phyloP scores from a whole-genome alignment of 1,140 invertebrate species.

The Hylaeus volcanicus region DNA sequence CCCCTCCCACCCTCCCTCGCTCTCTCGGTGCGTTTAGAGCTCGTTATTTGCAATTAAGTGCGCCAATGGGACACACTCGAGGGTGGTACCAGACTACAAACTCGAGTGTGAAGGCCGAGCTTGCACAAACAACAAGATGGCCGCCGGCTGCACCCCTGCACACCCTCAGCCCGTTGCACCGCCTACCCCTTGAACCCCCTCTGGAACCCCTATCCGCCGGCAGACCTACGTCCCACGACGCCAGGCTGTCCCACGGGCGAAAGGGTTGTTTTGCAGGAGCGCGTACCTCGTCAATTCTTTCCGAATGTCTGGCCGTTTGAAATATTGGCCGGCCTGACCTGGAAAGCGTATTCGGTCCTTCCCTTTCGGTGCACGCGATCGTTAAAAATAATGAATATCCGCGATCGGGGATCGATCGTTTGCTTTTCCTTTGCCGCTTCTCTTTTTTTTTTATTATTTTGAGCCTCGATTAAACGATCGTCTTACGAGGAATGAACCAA shows the following conservation, averaged over 20 bases:
- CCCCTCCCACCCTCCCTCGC: neutral
- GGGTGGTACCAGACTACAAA: slow-evolving; percentile 51
- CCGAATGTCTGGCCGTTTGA: slow-evolving; percentile 68
- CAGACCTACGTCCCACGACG: slow-evolving; percentile 64
- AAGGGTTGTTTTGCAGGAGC: slow-evolving; percentile 74
- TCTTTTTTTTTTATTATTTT: neutral
- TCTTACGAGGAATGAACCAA: neutral
- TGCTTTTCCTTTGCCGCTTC: neutral
- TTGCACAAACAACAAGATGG: slow-evolving; percentile 80
- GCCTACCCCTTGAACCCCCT: neutral
- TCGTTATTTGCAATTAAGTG: slow-evolving; percentile 61
- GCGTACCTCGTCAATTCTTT: slow-evolving; percentile 72
- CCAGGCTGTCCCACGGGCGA: slow-evolving; percentile 64
- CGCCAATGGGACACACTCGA: slow-evolving; percentile 51
- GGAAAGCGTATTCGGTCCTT: slow-evolving; percentile 56
- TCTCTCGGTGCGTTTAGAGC: slow-evolving; percentile 30
- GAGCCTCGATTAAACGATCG: neutral
- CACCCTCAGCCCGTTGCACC: slow-evolving; percentile 1
- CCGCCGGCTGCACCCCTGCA: slow-evolving; percentile 59
- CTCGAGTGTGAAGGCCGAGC: slow-evolving; percentile 71
- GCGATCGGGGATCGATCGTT: slow-evolving; percentile 31
- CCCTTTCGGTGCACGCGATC: slow-evolving; percentile 34
- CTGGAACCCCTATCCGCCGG: slow-evolving; percentile 15
- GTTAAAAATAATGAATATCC: slow-evolving; percentile 63
- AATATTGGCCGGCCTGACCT: slow-evolving; percentile 64